Evolutionary conservation across 2,797 vertebrate species (phyloP).

Genomic region (Acestrorhynchus altus): DNA sequence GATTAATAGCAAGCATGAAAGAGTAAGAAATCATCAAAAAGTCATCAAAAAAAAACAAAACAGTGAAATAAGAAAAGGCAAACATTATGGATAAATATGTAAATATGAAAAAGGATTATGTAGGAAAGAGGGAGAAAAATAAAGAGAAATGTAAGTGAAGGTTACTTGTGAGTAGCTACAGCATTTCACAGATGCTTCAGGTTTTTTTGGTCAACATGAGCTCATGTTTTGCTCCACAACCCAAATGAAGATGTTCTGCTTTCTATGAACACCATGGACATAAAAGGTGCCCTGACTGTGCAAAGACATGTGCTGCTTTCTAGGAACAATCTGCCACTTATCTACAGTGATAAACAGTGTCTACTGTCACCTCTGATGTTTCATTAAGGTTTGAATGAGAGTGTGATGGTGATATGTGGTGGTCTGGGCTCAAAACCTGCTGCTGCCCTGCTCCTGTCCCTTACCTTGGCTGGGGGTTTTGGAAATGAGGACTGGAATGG

Average conservation of each 20-base stretch:
- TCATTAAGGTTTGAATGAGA: neutral
- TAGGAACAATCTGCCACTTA: neutral
- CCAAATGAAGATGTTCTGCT: neutral
- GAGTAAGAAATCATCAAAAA: conserved; percentile 50
- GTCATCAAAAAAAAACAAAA: conserved; percentile 54
- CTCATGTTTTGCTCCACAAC: neutral
- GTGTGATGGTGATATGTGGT: neutral
- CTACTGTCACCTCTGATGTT: too few species aligned
- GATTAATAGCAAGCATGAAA: conserved; percentile 49
- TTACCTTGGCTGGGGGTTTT: conserved; percentile 99
- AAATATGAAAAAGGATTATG: neutral
- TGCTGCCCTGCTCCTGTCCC: conserved; percentile 56
- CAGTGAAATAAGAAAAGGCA: too few species aligned
- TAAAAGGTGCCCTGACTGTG: too few species aligned
- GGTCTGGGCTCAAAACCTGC: neutral
- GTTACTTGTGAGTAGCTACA: conserved; percentile 73
- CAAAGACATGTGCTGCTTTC: neutral
- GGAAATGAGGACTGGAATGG: conserved; percentile 97
- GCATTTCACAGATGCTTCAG: conserved; percentile 41
- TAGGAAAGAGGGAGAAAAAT: conserved; percentile 62
- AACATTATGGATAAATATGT: conserved; percentile 74
- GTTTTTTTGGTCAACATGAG: too few species aligned
- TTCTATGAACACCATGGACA: neutral
- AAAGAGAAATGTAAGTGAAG: conserved; percentile 77
- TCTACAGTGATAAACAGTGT: neutral